A percentile compares a stretch with the other conserved stretches of the same genome.
Evolutionary conservation across 2,113 vertebrate species (phyloP).

Genomic region (Hyaena hyaena): DNA sequence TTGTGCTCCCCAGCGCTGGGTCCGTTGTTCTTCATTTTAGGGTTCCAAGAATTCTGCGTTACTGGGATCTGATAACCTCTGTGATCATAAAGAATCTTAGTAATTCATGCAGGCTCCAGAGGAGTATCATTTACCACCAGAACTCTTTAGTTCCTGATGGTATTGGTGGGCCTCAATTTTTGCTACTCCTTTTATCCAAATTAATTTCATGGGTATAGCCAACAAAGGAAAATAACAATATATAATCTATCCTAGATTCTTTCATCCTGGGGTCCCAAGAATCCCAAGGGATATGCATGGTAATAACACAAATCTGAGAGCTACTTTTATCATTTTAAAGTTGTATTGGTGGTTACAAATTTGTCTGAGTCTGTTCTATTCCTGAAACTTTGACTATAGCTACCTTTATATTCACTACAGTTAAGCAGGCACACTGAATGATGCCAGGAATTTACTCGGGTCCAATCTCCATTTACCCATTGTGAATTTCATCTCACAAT

Average conservation of each 20-base stretch:
- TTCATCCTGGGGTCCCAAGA: neutral
- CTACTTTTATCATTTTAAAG: neutral
- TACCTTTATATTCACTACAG: neutral
- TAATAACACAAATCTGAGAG: conserved; percentile 19
- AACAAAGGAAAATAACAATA: conserved; percentile 31
- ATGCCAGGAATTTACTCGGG: neutral
- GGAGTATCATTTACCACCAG: neutral
- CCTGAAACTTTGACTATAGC: neutral
- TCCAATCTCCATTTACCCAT: neutral
- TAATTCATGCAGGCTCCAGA: conserved; percentile 43
- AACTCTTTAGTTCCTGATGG: conserved; percentile 3
- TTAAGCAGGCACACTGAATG: neutral
- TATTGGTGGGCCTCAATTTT: neutral
- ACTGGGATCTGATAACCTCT: neutral
- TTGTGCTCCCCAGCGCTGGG: neutral
- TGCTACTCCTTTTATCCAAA: conserved; percentile 18
- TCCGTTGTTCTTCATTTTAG: neutral
- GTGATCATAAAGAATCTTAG: conserved; percentile 12
- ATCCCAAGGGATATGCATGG: neutral
- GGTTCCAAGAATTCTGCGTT: neutral
- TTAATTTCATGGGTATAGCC: conserved; percentile 25
- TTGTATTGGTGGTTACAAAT: neutral
- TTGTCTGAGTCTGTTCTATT: neutral
- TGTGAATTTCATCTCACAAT: neutral
- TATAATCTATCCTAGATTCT: neutral